These are phyloP conservation scores for Trachelus stipa DNA, from an alignment of 2,888 invertebrate species.

Conservation along the genomic window DNA sequence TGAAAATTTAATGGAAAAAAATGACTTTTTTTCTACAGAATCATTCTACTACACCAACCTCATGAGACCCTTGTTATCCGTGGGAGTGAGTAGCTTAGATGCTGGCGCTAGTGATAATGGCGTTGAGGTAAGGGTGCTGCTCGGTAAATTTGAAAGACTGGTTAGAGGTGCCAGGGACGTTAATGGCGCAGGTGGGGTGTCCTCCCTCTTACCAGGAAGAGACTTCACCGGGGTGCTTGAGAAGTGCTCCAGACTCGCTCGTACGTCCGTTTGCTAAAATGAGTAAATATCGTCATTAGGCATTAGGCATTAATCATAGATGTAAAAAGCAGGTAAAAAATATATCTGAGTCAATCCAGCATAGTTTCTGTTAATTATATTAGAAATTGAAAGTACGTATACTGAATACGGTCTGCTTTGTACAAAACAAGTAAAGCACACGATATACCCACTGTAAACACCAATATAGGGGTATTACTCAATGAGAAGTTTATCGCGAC, in stretches of 20 bases:
- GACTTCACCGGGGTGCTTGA: constrained; percentile 63
- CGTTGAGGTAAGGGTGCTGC: constrained; percentile 61
- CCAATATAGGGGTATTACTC: background rate
- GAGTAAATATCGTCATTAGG: background rate
- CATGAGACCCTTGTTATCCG: constrained; percentile 67
- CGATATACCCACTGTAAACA: background rate
- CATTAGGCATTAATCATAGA: background rate
- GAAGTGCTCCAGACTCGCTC: constrained; percentile 63
- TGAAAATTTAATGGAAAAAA: background rate
- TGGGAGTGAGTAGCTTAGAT: constrained; percentile 61
- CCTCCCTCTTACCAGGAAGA: constrained; percentile 62
- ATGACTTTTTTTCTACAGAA: background rate
- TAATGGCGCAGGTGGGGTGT: constrained; percentile 62
- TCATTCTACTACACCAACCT: constrained; percentile 47
- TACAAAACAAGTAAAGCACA: background rate
- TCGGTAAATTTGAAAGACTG: constrained; percentile 64
- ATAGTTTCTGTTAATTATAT: background rate
- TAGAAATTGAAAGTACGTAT: background rate
- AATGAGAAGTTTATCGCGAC: background rate
- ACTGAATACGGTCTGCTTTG: background rate
- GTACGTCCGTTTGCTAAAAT: constrained; percentile 62
- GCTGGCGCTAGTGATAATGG: constrained; percentile 62
- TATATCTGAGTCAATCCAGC: background rate
- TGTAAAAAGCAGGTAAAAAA: background rate
- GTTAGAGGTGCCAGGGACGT: constrained; percentile 63